Base-by-base conservation (phyloP, 1,140 invertebrate genomes). In the Trachymyrmex septentrionalis region DNA sequence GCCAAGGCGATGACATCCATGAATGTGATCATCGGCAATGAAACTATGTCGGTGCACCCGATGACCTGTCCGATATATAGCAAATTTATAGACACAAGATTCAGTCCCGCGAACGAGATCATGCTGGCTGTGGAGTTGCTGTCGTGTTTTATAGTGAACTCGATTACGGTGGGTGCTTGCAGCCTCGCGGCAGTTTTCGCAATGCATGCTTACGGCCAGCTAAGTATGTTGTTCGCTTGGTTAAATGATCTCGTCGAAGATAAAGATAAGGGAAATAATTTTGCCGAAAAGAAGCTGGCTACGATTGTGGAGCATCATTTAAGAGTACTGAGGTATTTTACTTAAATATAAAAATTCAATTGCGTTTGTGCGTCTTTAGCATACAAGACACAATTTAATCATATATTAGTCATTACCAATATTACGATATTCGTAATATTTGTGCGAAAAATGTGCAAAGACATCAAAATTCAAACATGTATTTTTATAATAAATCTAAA, bases 301-400 rank as follows among this genome's bases (percentile, higher is more conserved):
- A 71, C 81, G 9, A 92, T 93, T 44, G 88, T 93, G 55, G 71
- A 89, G 48, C 87, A 87, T 69, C 93, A 94, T 87, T 78, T 93
- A 44, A 76, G 78, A 66, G 64, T 87, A 27, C 48, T 92, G 16
- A 86, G 77, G 91, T 92, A 86, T 3, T 50, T 57, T 14, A 57
- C n/a, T 72, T 30, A n/a, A 72, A 10, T 19, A 44, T 44, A 16
- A 3, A 66, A 1, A n/a, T 44, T 71, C 5, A 3, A 38, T 30
- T 27, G 10, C 0, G 5, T n/a, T 72, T 38, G 16, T 6, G n/a
- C 30, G 3, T 16, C 24, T 6, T 24, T 5, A n/a, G 3, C 7
- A 12, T 57, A 30, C 30, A 34, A 59, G 7, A 57, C 19, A 72
- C 7, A 34, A 34, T 57, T 57, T 34, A 61, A 19, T n/a, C 1